Base-by-base conservation (phyloP, 1,140 invertebrate genomes). In the Panulirus ornatus region DNA sequence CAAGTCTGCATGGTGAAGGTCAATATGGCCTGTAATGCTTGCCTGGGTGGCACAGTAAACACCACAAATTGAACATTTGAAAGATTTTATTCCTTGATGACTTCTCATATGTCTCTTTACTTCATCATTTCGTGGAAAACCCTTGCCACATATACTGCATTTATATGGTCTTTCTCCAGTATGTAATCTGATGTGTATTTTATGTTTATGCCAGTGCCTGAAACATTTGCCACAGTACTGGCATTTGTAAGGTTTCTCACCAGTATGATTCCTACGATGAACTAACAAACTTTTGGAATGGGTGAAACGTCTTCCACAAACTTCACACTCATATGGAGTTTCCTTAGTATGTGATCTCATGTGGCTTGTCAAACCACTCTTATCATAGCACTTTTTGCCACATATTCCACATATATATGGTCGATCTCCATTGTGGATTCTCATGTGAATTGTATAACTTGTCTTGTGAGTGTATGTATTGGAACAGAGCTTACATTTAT, bases 161-260 rank as follows among this genome's bases (percentile, higher is more conserved):
- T 76, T 91, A 47, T 92, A 92, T 22, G 92, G 92, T 51, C 92
- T 76, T 71, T 92, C 92, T 76, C 92, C 92, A 44, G 92, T 93
- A 71, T 93, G 92, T n/a, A 93, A 88, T 47, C 92, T 63, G 44
- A 91, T 92, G 71, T 93, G 92, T 27, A 93, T 92, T 58, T 92
- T 92, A 79, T 92, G 93, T 79, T 93, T 93, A 83, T 93, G 92
- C 91, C 92, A 91, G 58, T 92, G 92, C 34, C 92, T 88, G 94
- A 98, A 98, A 63, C 97, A 97, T 94, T 98, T 98, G 78, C 97
- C 97, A 94, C 97, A 98, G 87, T 98, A 94, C 76, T 96, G 95
- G 94, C 97, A 98, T 92, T 97, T 95, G 94, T 98, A 98, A 3
- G 97, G 97, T 88, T 97, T 95, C 94, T 98, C 97, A 81, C 97